Conservation (phyloP, 2,888 invertebrate genomes). For the Tigriopus californicus region DNA sequence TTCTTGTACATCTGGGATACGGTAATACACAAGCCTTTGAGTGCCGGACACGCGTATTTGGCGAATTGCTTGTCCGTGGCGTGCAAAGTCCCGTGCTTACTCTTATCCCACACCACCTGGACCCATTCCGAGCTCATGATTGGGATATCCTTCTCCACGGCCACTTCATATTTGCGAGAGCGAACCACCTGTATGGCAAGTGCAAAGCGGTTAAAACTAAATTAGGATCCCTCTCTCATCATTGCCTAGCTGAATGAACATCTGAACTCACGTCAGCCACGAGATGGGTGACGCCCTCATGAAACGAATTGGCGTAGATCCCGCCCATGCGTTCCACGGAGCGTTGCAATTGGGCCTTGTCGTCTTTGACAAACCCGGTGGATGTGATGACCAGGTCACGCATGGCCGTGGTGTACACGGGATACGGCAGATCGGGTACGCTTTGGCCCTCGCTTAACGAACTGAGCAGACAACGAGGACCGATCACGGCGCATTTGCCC, state of each 20-base stretch:
- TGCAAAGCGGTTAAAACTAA: neutral
- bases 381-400: constrained; percentile 44
- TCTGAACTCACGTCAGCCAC: constrained; percentile 38
- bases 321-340: constrained; percentile 27
- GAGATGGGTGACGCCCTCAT: constrained; percentile 49
- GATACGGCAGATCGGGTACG: constrained; percentile 52
- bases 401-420: constrained; percentile 67
- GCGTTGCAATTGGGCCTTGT: constrained; percentile 17
- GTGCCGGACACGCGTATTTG: constrained; percentile 43
- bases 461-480: constrained; percentile 55
- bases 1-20: constrained; percentile 48
- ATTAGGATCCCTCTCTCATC: too few species aligned
- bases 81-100: constrained; percentile 39
- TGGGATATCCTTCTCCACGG: constrained; percentile 43
- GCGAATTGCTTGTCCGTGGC: constrained; percentile 45
- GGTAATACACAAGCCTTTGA: constrained; percentile 55
- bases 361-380: constrained; percentile 30
- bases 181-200: too few species aligned
- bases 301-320: constrained; percentile 25
- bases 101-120: constrained; percentile 53
- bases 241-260: too few species aligned
- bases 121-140: constrained; percentile 64
- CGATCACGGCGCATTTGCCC: constrained; percentile 48
- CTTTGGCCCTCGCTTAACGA: constrained; percentile 49
- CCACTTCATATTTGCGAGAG: constrained; percentile 56